phyloP scores from a whole-genome alignment of 2,888 invertebrate genomes.

The Andrena haemorrhoa region DNA sequence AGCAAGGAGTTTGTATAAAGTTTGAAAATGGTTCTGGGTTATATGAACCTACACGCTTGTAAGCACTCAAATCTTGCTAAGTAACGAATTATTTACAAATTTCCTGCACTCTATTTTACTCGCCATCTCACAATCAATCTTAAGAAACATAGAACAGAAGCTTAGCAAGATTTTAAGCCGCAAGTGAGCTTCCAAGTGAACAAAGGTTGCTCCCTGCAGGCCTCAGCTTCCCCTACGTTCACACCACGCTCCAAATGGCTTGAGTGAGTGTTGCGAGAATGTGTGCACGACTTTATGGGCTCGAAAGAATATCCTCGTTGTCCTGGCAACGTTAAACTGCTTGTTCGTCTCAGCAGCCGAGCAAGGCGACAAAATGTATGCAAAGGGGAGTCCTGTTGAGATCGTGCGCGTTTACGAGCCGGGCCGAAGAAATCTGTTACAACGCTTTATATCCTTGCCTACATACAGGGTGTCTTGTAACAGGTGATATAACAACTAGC shows the following conservation, averaged over 20 bases:
- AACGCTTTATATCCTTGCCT: conserved; percentile 5
- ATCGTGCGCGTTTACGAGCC: conserved; percentile 13
- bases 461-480: conserved; percentile 20
- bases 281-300: conserved; percentile 24
- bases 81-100: no score
- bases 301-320: conserved; percentile 41
- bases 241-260: conserved; percentile 13
- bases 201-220: background rate
- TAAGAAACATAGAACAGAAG: no score
- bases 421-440: conserved; percentile 22
- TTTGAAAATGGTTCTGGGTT: no score
- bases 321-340: conserved; percentile 42
- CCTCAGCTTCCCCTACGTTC: background rate
- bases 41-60: no score
- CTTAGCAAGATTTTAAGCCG: no score
- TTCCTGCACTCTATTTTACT: no score
- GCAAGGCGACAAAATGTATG: conserved; percentile 44
- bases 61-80: no score
- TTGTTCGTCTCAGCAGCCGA: conserved; percentile 38
- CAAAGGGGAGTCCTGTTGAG: conserved; percentile 19
- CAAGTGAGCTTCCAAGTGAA: background rate
- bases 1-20: no score
- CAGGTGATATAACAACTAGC: conserved; percentile 16
- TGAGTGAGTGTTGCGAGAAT: background rate
- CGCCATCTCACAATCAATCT: no score